Evolutionary conservation across 2,888 invertebrate species (phyloP).

Genomic region (Leucania comma): DNA sequence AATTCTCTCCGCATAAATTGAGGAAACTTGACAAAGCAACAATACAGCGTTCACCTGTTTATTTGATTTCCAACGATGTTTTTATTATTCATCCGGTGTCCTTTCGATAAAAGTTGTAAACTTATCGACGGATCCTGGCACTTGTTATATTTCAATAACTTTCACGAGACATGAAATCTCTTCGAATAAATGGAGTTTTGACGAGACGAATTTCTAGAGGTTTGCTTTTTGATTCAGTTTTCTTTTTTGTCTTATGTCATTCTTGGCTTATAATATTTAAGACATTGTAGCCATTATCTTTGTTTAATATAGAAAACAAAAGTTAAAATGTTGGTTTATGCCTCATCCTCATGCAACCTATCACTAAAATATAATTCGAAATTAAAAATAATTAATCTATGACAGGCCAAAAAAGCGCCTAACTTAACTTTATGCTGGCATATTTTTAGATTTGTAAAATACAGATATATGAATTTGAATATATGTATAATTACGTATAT

Average conservation of each 20-base stretch:
- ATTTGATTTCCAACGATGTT: conserved; percentile 53
- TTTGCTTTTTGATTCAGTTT: background rate
- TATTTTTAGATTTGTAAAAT: background rate
- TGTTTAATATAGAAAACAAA: no score
- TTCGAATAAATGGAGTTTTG: conserved; percentile 26
- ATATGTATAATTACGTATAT: background rate
- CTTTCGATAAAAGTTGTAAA: conserved; percentile 65
- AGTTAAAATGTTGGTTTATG: no score
- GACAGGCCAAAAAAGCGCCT: no score
- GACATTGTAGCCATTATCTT: no score
- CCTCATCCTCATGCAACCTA: no score
- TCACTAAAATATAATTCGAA: no score
- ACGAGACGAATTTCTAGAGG: conserved; percentile 5
- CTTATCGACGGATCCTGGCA: conserved; percentile 48
- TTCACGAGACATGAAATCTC: conserved; percentile 39
- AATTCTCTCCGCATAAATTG: conserved; percentile 7
- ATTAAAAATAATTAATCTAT: no score
- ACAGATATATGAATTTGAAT: background rate
- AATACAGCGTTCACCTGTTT: conserved; percentile 63
- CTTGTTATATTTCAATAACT: conserved; percentile 66
- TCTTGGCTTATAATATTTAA: background rate
- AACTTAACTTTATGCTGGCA: no score
- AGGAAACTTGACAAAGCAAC: conserved; percentile 33
- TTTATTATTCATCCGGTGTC: conserved; percentile 70
- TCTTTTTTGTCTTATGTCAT: background rate